These are phyloP conservation scores for Hapalemur alaotrensis DNA, from an alignment of 2,797 vertebrate genomes.

Conservation along the genomic window DNA sequence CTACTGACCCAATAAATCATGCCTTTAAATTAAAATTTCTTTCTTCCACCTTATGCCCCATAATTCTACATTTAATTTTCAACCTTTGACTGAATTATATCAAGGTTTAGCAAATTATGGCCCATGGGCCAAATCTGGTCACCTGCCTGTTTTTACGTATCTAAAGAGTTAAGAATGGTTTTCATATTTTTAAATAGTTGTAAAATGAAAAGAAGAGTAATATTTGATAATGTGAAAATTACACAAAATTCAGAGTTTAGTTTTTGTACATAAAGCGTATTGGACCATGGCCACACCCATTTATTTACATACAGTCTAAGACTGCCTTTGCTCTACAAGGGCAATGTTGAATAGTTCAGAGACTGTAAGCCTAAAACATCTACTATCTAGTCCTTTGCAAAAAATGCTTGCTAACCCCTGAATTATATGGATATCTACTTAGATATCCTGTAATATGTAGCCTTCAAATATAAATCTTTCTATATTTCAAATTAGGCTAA, in stretches of 20 bases:
- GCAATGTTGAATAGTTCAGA: neutral
- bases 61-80: neutral
- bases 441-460: neutral
- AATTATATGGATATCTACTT: neutral
- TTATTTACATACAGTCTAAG: neutral
- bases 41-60: neutral
- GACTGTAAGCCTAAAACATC: neutral
- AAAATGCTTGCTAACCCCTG: neutral
- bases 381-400: neutral
- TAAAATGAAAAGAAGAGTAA: neutral
- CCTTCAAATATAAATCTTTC: neutral
- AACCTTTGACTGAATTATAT: constrained; percentile 10
- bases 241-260: neutral
- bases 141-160: neutral
- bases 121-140: neutral
- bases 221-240: neutral
- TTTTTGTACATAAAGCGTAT: neutral
- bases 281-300: neutral
- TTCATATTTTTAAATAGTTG: neutral
- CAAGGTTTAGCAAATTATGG: neutral
- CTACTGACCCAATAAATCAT: neutral
- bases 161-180: neutral
- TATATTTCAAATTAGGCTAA: neutral
- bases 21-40: constrained; percentile 33
- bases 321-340: neutral